A percentile compares a stretch with the other conserved stretches of the same genome.
Conservation (phyloP, 1,140 invertebrate genomes). For the Drosophila mayri region DNA sequence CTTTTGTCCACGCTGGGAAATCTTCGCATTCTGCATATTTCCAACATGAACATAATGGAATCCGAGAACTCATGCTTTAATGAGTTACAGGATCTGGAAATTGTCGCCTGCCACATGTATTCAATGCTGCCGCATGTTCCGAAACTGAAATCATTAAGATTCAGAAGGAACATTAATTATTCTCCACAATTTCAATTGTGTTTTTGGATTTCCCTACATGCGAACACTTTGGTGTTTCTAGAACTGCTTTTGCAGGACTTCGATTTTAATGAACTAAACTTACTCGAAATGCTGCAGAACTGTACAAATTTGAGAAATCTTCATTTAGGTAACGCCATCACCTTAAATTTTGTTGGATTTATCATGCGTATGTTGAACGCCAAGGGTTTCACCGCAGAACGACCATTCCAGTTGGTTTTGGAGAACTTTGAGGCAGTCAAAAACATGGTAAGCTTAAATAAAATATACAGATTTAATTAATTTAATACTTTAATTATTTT, state of each 20-base stretch:
- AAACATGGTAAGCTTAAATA: neutral
- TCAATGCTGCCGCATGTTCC: neutral
- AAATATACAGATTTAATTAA: neutral
- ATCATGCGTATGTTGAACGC: neutral
- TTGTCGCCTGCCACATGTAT: neutral
- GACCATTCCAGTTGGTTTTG: neutral
- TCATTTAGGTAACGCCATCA: neutral
- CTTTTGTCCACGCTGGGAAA: neutral
- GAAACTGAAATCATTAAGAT: conserved; percentile 3
- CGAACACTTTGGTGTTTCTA: neutral
- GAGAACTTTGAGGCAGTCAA: neutral
- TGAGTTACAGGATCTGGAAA: neutral
- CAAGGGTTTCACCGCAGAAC: neutral
- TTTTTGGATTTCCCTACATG: neutral
- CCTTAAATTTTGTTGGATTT: neutral
- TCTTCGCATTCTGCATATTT: neutral
- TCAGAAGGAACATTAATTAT: neutral
- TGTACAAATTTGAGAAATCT: neutral
- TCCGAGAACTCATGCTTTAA: neutral
- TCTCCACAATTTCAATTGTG: neutral
- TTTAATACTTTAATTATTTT: too few relatives aligned
- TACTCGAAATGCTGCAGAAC: neutral
- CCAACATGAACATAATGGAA: conserved; percentile 1
- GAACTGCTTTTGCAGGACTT: neutral
- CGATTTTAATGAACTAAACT: neutral